Evolutionary conservation across 1,140 invertebrate genomes (phyloP).

Genomic region (Paralvinella palmiformis): DNA sequence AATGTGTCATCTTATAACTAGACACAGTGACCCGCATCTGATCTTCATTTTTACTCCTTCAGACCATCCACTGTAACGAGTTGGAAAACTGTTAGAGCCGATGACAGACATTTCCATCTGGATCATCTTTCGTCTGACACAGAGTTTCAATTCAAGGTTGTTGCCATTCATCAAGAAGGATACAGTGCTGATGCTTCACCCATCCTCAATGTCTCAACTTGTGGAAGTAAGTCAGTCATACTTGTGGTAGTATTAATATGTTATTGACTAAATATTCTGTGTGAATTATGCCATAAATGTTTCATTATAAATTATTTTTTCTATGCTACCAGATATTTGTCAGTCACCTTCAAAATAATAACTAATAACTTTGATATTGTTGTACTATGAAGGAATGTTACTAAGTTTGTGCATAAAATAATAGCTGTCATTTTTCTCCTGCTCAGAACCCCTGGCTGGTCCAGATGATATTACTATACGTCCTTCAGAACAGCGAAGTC

Average conservation of each 20-base stretch:
- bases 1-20: no score
- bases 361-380: neutral
- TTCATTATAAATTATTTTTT: neutral
- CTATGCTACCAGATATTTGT: neutral
- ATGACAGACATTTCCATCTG: neutral
- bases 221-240: neutral
- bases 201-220: neutral
- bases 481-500: no score
- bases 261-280: neutral
- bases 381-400: neutral
- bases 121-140: neutral
- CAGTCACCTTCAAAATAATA: neutral
- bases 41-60: no score
- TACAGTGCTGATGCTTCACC: neutral
- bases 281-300: neutral
- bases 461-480: no score
- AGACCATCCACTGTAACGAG: neutral
- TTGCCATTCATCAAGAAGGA: neutral
- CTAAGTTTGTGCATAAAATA: neutral
- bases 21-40: no score
- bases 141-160: neutral
- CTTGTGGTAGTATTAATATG: neutral
- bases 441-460: no score
- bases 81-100: neutral
- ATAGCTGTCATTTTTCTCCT: no score